Evolutionary conservation across 2,888 invertebrate genomes (phyloP), one percentile per base, ranked within the genome.

Genomic region (Antheraea assamensis): DNA sequence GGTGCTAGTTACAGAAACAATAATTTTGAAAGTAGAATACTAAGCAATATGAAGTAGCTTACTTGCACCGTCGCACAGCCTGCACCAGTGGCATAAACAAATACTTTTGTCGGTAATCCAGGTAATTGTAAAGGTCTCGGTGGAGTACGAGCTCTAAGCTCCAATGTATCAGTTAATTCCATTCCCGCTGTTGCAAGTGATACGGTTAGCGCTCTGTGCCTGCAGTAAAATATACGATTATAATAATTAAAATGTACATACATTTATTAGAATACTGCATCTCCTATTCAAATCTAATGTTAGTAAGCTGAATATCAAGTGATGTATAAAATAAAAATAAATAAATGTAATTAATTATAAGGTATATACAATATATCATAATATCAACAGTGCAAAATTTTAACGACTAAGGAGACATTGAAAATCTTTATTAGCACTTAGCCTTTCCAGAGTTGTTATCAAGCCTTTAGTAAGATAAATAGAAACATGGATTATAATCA

Each of bases 1-100:
- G 15, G 61, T 10, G 42, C 42, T 52, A 30, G 30, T 24, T 47
- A 7, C 52, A 49, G 70, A 49, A 17, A 52, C 13, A 17, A 52
- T 3, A 49, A 49, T 17, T 49, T 52, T 24, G 24, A 10, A 58
- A 24, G n/a, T 30, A n/a, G 5, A 24, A 42, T 66, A 30, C 47
- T n/a, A 66, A 31, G 13, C 8, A 68, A 68, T 13, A 31, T 31
- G 15, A 31, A 66, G 3, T 66, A 31, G 64, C 71, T 74, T 81
- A 96, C 96, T 94, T 96, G 96, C 4, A 96, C 96, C 61, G 96
- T 96, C 72, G 96, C 96, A 83, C 96, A 96, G 0, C 96, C 96
- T 30, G 96, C 96, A 0, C 96, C 96, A 1, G 96, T 96, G 3
- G 96, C 96, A 75, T 96, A 96, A 0, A 96, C 96, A 77, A 96